A percentile compares a stretch with the other conserved stretches of the same genome.
Conservation (phyloP, 2,888 invertebrate genomes). For the Ophion ellenae region DNA sequence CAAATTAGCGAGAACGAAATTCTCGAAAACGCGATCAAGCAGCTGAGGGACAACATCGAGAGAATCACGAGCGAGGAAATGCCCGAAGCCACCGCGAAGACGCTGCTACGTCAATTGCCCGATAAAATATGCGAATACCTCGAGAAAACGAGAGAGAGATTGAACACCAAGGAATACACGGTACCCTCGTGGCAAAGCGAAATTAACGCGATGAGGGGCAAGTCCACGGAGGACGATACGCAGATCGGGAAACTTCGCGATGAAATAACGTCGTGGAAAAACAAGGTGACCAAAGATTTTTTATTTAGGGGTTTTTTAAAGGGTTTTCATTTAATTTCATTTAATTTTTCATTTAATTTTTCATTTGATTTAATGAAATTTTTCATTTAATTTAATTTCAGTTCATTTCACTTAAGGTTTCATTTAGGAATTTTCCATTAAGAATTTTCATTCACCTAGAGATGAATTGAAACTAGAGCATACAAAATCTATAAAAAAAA, state of each 20-base stretch:
- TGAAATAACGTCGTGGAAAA: slow-evolving; percentile 46
- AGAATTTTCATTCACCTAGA: not conserved
- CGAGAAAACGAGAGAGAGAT: slow-evolving; percentile 36
- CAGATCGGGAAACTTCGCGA: slow-evolving; percentile 49
- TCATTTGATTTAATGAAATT: not conserved
- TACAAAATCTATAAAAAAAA: too few species aligned
- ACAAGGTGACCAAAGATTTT: slow-evolving; percentile 46
- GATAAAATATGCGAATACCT: slow-evolving; percentile 53
- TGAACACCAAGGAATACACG: slow-evolving; percentile 4
- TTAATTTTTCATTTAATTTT: too few species aligned
- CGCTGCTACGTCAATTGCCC: slow-evolving; percentile 40
- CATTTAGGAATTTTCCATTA: too few species aligned
- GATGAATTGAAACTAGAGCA: too few species aligned
- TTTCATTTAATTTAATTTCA: too few species aligned
- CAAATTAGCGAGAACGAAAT: slow-evolving; percentile 69
- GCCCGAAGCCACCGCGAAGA: slow-evolving; percentile 33
- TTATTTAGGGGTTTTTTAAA: not conserved
- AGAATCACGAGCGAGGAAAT: slow-evolving; percentile 40
- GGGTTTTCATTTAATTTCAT: not conserved
- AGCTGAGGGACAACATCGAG: slow-evolving; percentile 60
- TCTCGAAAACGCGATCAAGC: slow-evolving; percentile 52
- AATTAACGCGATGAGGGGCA: slow-evolving; percentile 52
- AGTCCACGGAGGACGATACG: slow-evolving; percentile 48
- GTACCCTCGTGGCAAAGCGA: slow-evolving; percentile 22
- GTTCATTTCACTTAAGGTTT: too few species aligned